Evolutionary conservation across 2,888 invertebrate species (phyloP), one percentile per base, ranked within the genome.

Genomic region (Heliconius erato): DNA sequence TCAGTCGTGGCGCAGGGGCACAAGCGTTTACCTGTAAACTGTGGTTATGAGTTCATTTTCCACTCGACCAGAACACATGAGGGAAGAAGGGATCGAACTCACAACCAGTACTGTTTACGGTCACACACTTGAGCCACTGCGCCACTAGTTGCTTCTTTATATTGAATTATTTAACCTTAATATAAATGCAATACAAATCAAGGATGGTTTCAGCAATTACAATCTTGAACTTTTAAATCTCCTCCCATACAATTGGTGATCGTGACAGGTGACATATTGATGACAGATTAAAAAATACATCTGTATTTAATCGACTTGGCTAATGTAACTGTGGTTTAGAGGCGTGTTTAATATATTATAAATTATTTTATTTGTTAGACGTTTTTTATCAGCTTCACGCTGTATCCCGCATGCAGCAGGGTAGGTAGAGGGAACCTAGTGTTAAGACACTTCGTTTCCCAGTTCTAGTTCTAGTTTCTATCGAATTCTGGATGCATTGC

Each of bases 181-280:
- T 78, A 67, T 67, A 19, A 44, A 65, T 44, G 67, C 59, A 76
- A 35, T 59, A 7, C 23, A 63, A n/a, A 76, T 32, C 74, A 76
- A 59, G 35, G 59, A 35, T 59, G 11, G 35, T 67, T 65, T 65
- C 19, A 44, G 67, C 44, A 65, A 44, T 63, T 35, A 40, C 40
- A 81, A 77, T 69, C 77, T 28, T 81, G 77, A 81, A 81, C 77
- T 81, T 77, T 81, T 69, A 78, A 65, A 77, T 28, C 76, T 76
- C 81, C 77, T 63, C 77, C 81, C 77, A 78, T 81, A 77, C 81
- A 81, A 81, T 77, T 81, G 80, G 69, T 77, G 32, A 77, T 77
- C 65, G 65, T 78, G 80, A 81, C 81, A 77, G 77, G 59, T 81
- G 77, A 81, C 63, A 26, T 59, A 71, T 77, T 49, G 44, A 76